A percentile compares a stretch with the other conserved stretches of the same genome.
These are phyloP conservation scores for Orussus abietinus DNA, from an alignment of 1,140 invertebrate genomes.

Conservation along the genomic window DNA sequence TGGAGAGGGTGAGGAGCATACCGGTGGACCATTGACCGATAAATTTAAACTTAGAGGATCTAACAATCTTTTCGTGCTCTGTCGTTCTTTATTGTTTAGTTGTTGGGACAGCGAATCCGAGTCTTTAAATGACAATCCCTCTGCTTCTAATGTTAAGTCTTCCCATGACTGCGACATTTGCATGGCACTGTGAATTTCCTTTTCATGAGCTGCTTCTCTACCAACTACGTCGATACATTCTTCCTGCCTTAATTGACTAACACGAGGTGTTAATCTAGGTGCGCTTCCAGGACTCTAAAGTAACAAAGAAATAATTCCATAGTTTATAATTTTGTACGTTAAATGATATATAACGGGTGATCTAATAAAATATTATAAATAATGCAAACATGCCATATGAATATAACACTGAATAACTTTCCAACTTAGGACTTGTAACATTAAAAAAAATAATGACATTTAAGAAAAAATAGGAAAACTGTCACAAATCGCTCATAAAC, in stretches of 20 bases:
- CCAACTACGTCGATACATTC: slow-evolving; percentile 80
- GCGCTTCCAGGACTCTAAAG: slow-evolving; percentile 52
- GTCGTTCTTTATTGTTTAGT: slow-evolving; percentile 40
- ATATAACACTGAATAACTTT: too few species aligned
- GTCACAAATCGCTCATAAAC: too few species aligned
- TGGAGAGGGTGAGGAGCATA: slow-evolving; percentile 66
- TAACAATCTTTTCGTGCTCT: slow-evolving; percentile 41
- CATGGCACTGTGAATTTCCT: slow-evolving; percentile 81
- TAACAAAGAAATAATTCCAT: slow-evolving; percentile 16
- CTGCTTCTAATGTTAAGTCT: slow-evolving; percentile 73
- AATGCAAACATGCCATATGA: too few species aligned
- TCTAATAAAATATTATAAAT: too few species aligned
- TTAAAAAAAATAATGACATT: too few species aligned
- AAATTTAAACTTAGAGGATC: slow-evolving; percentile 49
- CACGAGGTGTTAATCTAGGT: slow-evolving; percentile 72
- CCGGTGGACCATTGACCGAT: slow-evolving; percentile 41
- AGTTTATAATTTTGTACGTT: slow-evolving; percentile 9
- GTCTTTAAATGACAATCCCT: slow-evolving; percentile 52
- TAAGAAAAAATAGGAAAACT: too few species aligned
- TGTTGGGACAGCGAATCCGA: slow-evolving; percentile 44
- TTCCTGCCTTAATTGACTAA: slow-evolving; percentile 82
- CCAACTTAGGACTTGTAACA: too few species aligned
- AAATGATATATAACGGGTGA: too few species aligned
- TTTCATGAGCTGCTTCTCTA: slow-evolving; percentile 84
- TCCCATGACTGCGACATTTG: slow-evolving; percentile 89